These are phyloP conservation scores for Rhabditophanes sp. DNA, from an alignment of 2,888 invertebrate genomes.

Conservation along the genomic window DNA sequence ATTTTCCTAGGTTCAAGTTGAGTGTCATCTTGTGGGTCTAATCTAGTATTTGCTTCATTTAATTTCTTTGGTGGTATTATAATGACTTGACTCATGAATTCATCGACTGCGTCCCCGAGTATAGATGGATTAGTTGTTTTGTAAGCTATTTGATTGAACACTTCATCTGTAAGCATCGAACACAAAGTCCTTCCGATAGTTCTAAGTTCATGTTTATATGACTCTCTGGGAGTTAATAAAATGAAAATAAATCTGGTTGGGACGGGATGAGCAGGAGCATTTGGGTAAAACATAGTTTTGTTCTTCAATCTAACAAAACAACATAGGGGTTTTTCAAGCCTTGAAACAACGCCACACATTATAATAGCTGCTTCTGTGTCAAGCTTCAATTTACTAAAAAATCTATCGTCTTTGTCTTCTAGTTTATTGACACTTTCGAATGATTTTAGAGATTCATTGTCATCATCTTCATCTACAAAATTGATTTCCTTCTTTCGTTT, in stretches of 20 bases:
- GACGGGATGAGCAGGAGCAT: slow-evolving; percentile 29
- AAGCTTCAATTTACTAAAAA: slow-evolving; percentile 12
- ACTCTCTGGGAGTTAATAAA: slow-evolving; percentile 43
- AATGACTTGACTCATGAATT: slow-evolving; percentile 20
- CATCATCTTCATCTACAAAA: no score
- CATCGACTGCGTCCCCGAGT: slow-evolving; percentile 22
- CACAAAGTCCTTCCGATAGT: slow-evolving; percentile 45
- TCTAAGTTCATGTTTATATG: slow-evolving; percentile 21
- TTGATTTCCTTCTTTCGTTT: no score
- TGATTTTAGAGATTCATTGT: no score
- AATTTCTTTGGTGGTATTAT: slow-evolving; percentile 37
- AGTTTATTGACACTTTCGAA: no score
- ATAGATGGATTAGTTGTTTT: slow-evolving; percentile 13
- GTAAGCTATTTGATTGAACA: slow-evolving; percentile 26
- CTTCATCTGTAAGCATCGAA: slow-evolving; percentile 45
- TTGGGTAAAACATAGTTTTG: no score
- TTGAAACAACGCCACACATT: slow-evolving; percentile 18
- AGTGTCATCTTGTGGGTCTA: slow-evolving; percentile 45
- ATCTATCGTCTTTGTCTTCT: slow-evolving; percentile 15
- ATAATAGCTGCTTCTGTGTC: slow-evolving; percentile 19
- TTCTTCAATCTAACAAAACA: slow-evolving; percentile 18
- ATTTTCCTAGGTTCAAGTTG: slow-evolving; percentile 8
- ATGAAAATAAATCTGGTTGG: slow-evolving; percentile 46
- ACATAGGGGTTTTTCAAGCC: slow-evolving; percentile 14
- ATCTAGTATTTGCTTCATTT: slow-evolving; percentile 25